phyloP scores from a whole-genome alignment of 2,113 vertebrate genomes.

The Salvelinus sp. region DNA sequence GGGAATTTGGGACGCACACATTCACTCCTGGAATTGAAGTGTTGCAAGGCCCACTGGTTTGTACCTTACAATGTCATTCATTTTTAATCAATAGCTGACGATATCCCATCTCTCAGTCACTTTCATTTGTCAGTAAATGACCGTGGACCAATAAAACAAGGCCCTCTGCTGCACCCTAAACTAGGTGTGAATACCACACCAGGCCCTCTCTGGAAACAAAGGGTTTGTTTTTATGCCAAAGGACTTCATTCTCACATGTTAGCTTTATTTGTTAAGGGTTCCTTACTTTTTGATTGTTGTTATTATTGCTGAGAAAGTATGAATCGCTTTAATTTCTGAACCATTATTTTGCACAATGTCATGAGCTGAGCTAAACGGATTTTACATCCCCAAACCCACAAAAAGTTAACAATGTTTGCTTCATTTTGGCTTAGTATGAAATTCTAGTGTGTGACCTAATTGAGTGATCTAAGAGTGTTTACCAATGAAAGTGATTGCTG shows the following conservation, averaged over 20 bases:
- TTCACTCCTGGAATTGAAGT: background rate
- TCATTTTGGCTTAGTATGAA: background rate
- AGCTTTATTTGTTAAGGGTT: constrained; percentile 9
- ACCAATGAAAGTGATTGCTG: constrained; percentile 23
- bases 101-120: background rate
- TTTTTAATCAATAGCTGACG: background rate
- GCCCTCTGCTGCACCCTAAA: background rate
- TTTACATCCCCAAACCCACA: background rate
- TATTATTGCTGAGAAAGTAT: background rate
- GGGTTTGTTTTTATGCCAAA: constrained; percentile 10
- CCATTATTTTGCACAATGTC: constrained; percentile 40
- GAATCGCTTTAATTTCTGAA: constrained; percentile 10
- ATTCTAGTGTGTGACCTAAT: background rate
- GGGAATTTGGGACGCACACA: no score
- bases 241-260: background rate
- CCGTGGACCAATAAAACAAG: background rate
- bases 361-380: background rate
- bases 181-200: background rate
- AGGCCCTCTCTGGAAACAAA: background rate
- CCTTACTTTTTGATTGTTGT: constrained; percentile 10
- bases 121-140: background rate
- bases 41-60: background rate
- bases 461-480: constrained; percentile 13
- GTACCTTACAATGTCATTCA: background rate
- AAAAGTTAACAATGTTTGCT: no score